Percentiles rank a stretch among this genome's conserved stretches.
Evolutionary conservation across 2,888 invertebrate genomes (phyloP).

Genomic region (Epinotia brunnichana): DNA sequence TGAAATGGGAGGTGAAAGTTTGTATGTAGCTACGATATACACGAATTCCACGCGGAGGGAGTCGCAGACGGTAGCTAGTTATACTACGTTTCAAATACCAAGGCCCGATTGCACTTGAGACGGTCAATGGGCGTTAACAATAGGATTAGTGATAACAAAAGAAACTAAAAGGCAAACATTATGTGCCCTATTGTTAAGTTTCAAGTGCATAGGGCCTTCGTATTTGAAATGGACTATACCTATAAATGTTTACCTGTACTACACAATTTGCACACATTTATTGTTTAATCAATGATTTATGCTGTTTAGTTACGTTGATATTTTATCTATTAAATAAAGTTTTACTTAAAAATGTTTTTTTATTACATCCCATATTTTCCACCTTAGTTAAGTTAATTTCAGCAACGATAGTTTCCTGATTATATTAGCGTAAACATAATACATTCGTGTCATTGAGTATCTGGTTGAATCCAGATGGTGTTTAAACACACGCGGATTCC

Average conservation of each 20-base stretch:
- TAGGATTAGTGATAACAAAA: no score
- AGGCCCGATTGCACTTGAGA: no score
- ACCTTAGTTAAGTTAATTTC: conserved; percentile 2
- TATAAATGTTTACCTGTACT: not conserved
- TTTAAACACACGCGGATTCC: conserved; percentile 13
- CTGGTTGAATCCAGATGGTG: conserved; percentile 24
- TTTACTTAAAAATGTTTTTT: not conserved
- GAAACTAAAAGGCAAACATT: no score
- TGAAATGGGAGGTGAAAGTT: no score
- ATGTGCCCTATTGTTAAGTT: no score
- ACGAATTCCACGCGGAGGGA: no score
- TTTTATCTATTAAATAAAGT: conserved; percentile 10
- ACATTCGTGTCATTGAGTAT: conserved; percentile 7
- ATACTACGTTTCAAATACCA: no score
- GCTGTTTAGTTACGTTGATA: not conserved
- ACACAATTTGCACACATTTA: not conserved
- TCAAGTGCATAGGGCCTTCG: no score
- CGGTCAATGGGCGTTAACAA: no score
- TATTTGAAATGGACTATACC: no score
- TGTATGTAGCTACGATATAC: no score
- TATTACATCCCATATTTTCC: not conserved
- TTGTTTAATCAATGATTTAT: not conserved
- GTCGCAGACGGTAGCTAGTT: no score
- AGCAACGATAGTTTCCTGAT: not conserved
- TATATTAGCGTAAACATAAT: conserved; percentile 16